Percentiles rank a stretch among this genome's conserved stretches.
Evolutionary conservation across 1,140 invertebrate genomes (phyloP).

Genomic region (Drosophila biarmipes): DNA sequence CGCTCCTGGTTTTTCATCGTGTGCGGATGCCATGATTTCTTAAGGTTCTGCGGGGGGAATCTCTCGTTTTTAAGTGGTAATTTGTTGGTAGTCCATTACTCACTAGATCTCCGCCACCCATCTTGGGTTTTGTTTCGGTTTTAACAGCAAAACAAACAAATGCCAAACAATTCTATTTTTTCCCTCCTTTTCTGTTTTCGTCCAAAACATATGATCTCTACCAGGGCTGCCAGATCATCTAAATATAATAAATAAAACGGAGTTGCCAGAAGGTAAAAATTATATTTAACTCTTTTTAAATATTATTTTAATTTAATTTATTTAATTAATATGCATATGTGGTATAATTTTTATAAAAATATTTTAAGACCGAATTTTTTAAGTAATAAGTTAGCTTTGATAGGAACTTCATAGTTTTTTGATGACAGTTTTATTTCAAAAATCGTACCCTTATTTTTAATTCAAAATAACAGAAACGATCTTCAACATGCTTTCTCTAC

Average conservation of each 20-base stretch:
- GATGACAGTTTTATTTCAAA: background rate
- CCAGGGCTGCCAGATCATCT: slow-evolving; percentile 1
- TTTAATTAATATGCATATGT: too few species aligned
- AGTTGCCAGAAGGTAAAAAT: background rate
- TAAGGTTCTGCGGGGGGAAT: slow-evolving; percentile 87
- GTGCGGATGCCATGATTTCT: slow-evolving; percentile 92
- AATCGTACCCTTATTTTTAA: background rate
- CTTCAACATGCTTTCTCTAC: background rate
- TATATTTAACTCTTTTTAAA: background rate
- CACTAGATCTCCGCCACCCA: slow-evolving; percentile 87
- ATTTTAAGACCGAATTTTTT: too few species aligned
- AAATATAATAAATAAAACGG: background rate
- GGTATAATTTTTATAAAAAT: too few species aligned
- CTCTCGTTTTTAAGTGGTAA: background rate
- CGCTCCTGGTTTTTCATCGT: slow-evolving; percentile 91
- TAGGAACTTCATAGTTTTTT: background rate
- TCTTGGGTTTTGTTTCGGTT: slow-evolving; percentile 9
- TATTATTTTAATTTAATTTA: background rate
- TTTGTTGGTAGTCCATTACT: slow-evolving; percentile 40
- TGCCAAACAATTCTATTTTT: slow-evolving; percentile 23
- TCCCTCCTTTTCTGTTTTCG: slow-evolving; percentile 32
- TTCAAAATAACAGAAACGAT: background rate
- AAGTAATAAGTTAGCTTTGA: background rate
- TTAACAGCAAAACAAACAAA: slow-evolving; percentile 8
- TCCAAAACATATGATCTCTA: slow-evolving; percentile 14